Conservation (phyloP, 2,113 vertebrate species). For the Sinocyclocheilus rhinocerous region DNA sequence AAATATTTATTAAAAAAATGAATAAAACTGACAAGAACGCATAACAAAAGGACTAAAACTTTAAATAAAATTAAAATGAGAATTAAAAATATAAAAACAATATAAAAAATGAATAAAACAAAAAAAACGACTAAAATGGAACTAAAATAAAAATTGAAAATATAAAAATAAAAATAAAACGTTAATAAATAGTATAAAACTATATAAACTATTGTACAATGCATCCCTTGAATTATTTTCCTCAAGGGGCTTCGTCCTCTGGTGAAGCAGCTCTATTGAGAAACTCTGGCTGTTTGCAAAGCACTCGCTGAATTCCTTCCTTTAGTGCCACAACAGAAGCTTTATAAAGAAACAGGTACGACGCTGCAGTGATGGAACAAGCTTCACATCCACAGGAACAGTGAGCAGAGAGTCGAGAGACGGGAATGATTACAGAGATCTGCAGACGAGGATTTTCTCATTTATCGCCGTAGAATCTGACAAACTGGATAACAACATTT, state of each 20-base stretch:
- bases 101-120: too few relatives aligned
- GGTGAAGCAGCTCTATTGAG: not conserved
- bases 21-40: too few relatives aligned
- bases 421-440: not conserved
- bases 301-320: not conserved
- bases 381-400: not conserved
- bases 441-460: not conserved
- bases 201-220: not conserved
- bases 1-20: too few relatives aligned
- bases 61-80: too few relatives aligned
- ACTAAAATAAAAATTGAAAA: not conserved
- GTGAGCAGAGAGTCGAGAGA: not conserved
- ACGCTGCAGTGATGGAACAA: not conserved
- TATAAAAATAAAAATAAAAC: not conserved
- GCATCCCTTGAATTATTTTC: not conserved
- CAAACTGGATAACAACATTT: not conserved
- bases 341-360: not conserved
- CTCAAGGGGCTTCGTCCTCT: not conserved
- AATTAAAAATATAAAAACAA: too few relatives aligned
- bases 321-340: not conserved
- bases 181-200: not conserved
- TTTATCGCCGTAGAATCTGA: not conserved
- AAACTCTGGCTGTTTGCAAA: not conserved
- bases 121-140: not conserved
- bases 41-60: too few relatives aligned